A percentile compares a stretch with the other conserved stretches of the same genome.
These are phyloP conservation scores for Cetonia aurata DNA, from an alignment of 2,888 invertebrate genomes.

Conservation along the genomic window DNA sequence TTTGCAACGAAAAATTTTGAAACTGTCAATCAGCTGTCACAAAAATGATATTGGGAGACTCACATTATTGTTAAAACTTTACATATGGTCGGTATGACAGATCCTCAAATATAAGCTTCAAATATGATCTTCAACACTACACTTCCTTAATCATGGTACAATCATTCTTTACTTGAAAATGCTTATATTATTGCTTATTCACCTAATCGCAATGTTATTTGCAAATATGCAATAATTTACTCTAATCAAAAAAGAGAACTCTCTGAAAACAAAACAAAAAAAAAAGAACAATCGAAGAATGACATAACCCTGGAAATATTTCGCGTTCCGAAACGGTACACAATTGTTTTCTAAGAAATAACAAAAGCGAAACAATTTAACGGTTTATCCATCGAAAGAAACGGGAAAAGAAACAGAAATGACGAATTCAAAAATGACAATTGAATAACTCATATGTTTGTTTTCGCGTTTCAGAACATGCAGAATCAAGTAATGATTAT, in stretches of 20 bases:
- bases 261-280: neutral
- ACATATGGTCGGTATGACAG: too few relatives aligned
- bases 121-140: too few relatives aligned
- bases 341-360: constrained; percentile 7
- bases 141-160: too few relatives aligned
- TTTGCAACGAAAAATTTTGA: constrained; percentile 28
- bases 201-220: neutral
- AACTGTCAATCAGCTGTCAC: neutral
- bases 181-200: neutral
- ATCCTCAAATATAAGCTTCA: too few relatives aligned
- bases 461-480: neutral
- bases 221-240: too few relatives aligned
- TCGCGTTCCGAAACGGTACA: constrained; percentile 6
- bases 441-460: constrained; percentile 4
- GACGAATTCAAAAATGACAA: constrained; percentile 13
- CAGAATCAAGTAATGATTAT: neutral
- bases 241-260: too few relatives aligned
- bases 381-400: constrained; percentile 7
- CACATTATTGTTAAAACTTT: too few relatives aligned
- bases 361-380: constrained; percentile 21
- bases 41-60: too few relatives aligned
- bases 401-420: constrained; percentile 9
- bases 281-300: constrained; percentile 7
- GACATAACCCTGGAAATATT: constrained; percentile 15
- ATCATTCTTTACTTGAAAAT: too few relatives aligned